A percentile compares a stretch with the other conserved stretches of the same genome.
phyloP scores from a whole-genome alignment of 2,797 vertebrate genomes.

The Avahi laniger region DNA sequence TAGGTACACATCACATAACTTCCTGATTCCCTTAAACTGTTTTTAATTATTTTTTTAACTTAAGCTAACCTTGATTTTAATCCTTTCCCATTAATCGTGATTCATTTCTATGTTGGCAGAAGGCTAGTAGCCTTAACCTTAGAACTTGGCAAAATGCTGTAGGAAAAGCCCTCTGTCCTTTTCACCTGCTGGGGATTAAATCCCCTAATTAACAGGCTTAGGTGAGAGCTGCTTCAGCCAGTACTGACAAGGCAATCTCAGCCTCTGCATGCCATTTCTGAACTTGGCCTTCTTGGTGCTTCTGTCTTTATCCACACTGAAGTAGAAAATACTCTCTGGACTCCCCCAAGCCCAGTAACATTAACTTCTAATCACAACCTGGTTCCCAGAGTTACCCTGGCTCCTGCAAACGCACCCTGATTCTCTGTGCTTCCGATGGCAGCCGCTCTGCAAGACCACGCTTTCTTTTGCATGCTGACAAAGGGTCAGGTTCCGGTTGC shows the following conservation, averaged over 20 bases:
- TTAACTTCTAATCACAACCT: not conserved
- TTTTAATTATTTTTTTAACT: slow-evolving; percentile 58
- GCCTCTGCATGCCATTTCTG: not conserved
- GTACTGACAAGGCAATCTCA: not conserved
- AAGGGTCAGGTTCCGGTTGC: not conserved
- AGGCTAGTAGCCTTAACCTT: slow-evolving; percentile 19
- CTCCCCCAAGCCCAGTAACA: not conserved
- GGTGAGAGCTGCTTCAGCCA: not conserved
- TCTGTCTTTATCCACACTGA: not conserved
- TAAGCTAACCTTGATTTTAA: slow-evolving; percentile 52
- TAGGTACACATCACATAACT: not conserved
- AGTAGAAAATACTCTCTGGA: not conserved
- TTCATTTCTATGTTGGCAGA: not conserved
- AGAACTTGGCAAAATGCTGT: not conserved
- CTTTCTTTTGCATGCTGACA: not conserved
- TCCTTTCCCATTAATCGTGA: not conserved
- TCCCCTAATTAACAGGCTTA: slow-evolving; percentile 26
- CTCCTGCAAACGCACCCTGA: not conserved
- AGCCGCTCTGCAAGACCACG: fast-evolving
- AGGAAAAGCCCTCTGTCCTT: slow-evolving; percentile 15
- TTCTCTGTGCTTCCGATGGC: not conserved
- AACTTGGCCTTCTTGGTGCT: not conserved
- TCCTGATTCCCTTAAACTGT: slow-evolving; percentile 28
- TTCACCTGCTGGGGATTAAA: slow-evolving; percentile 46
- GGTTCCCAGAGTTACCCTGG: not conserved